Evolutionary conservation across 2,797 vertebrate genomes (phyloP).

Genomic region (Cichlasoma orientale): DNA sequence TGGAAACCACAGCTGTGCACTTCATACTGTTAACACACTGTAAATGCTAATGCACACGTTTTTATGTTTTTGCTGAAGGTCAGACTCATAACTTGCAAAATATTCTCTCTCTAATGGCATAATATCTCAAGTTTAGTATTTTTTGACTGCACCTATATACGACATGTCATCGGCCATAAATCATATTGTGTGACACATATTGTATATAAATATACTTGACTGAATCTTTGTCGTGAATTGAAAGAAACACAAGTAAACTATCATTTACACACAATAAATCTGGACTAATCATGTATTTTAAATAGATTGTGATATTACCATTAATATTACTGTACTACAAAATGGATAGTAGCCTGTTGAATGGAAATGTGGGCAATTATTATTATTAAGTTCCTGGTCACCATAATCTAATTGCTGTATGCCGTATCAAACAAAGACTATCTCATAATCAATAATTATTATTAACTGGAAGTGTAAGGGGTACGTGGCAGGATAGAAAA

Average conservation of each 20-base stretch:
- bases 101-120: too few relatives aligned
- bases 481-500: conserved; percentile 12
- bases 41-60: not conserved
- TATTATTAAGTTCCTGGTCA: not conserved
- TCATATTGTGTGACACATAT: not conserved
- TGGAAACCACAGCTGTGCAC: not conserved
- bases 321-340: not conserved
- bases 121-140: not conserved
- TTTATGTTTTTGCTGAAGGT: not conserved
- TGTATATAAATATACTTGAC: not conserved
- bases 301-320: not conserved
- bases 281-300: not conserved
- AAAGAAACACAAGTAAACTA: not conserved
- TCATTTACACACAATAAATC: fast-evolving
- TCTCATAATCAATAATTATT: conserved; percentile 13
- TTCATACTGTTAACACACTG: not conserved
- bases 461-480: not conserved
- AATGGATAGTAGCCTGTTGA: not conserved
- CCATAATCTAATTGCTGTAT: not conserved
- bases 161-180: not conserved
- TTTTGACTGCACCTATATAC: not conserved
- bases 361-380: not conserved
- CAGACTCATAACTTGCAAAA: not conserved
- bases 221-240: not conserved
- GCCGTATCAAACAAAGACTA: not conserved